Conservation (phyloP, 2,888 invertebrate species). For the Drosophila anceps region DNA sequence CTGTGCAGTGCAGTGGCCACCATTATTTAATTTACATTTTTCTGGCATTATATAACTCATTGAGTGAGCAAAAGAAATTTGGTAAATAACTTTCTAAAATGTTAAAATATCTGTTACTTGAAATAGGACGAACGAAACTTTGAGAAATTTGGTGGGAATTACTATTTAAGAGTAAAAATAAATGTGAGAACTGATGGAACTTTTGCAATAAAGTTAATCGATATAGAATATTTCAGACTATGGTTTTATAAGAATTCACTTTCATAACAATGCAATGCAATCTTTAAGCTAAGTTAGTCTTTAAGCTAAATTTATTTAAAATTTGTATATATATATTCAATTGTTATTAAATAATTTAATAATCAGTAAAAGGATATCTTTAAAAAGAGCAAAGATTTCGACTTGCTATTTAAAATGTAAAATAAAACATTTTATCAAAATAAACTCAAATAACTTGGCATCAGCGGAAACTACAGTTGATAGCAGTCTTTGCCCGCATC, state of each 20-base stretch:
- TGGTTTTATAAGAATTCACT: too few species aligned
- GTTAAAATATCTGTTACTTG: neutral
- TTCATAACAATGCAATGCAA: too few species aligned
- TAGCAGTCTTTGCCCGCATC: conserved; percentile 14
- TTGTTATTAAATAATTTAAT: neutral
- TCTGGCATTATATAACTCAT: conserved; percentile 4
- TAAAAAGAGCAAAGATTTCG: too few species aligned
- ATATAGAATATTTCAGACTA: neutral
- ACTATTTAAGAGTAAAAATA: neutral
- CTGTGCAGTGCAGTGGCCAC: conserved; percentile 16
- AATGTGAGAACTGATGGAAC: neutral
- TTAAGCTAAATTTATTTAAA: too few species aligned
- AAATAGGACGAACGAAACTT: neutral
- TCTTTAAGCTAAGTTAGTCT: too few species aligned
- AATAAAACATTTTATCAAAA: neutral
- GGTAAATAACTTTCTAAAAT: conserved; percentile 6
- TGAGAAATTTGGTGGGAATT: neutral
- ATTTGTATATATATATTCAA: too few species aligned
- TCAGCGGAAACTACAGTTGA: conserved; percentile 7
- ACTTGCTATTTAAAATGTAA: neutral
- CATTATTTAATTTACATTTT: conserved; percentile 29
- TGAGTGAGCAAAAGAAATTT: neutral
- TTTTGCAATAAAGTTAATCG: too few species aligned
- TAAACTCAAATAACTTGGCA: neutral
- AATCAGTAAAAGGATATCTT: too few species aligned